Conservation (phyloP, 2,113 vertebrate species). For the Opisthocomus hoazin region DNA sequence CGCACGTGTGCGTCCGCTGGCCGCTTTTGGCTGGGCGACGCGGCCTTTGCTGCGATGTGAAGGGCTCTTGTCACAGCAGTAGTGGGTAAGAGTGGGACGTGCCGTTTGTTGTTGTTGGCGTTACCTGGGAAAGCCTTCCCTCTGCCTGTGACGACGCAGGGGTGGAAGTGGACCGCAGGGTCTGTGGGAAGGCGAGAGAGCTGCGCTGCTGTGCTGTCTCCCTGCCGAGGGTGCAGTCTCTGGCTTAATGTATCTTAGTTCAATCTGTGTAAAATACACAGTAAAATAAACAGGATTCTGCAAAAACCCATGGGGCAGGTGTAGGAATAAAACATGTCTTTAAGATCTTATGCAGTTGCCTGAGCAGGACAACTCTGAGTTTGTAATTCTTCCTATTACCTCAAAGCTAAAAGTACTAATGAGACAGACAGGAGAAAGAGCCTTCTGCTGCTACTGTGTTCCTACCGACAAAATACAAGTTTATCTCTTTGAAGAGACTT, state of each 20-base stretch:
- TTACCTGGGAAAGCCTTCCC: neutral
- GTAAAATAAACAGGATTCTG: neutral
- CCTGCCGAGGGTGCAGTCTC: neutral
- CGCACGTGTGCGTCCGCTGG: neutral
- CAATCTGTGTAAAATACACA: neutral
- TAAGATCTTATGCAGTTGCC: neutral
- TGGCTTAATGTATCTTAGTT: neutral
- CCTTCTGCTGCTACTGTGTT: neutral
- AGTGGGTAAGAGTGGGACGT: neutral
- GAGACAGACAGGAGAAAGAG: neutral
- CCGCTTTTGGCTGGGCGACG: neutral
- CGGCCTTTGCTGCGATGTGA: neutral
- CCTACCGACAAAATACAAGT: neutral
- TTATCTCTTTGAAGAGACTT: neutral
- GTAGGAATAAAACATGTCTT: neutral
- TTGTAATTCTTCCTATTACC: neutral
- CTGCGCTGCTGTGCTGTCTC: neutral
- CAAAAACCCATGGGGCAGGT: neutral
- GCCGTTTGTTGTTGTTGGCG: fast-evolving
- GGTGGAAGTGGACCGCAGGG: neutral
- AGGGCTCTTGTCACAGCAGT: neutral
- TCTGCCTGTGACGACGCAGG: neutral
- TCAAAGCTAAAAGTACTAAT: neutral
- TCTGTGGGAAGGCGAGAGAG: neutral
- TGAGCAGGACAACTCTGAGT: neutral